Percentiles rank a stretch among this genome's conserved stretches.
These are phyloP conservation scores for Coptodon bakossiorum DNA, from an alignment of 2,113 vertebrate species.

Conservation along the genomic window DNA sequence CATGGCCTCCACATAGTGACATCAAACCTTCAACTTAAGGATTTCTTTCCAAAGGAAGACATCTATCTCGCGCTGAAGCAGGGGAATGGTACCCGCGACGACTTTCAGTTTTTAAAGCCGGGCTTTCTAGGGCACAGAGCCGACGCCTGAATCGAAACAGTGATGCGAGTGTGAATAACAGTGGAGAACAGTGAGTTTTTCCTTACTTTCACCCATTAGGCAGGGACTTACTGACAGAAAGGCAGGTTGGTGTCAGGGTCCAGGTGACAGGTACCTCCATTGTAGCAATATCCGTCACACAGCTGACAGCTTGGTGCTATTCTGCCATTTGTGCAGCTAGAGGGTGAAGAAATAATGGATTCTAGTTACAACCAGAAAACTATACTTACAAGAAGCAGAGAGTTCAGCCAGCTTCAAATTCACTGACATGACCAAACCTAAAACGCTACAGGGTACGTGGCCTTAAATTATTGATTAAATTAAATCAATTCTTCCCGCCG, in stretches of 20 bases:
- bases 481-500: not conserved
- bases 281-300: slow-evolving; percentile 98
- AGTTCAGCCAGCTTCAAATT: not conserved
- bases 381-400: not conserved
- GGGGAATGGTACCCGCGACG: not conserved
- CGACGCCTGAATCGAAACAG: slow-evolving; percentile 27
- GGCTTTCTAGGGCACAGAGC: slow-evolving; percentile 18
- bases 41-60: slow-evolving; percentile 35
- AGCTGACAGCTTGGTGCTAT: slow-evolving; percentile 93
- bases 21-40: slow-evolving; percentile 46
- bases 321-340: slow-evolving; percentile 94
- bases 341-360: slow-evolving; percentile 52
- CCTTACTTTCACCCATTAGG: slow-evolving; percentile 49
- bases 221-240: slow-evolving; percentile 93
- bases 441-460: not conserved
- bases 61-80: not conserved
- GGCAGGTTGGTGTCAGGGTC: slow-evolving; percentile 93
- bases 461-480: not conserved
- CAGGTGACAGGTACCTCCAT: slow-evolving; percentile 93
- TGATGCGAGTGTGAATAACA: slow-evolving; percentile 30
- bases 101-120: slow-evolving; percentile 18
- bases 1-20: slow-evolving; percentile 17
- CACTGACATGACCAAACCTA: not conserved
- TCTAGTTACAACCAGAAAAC: slow-evolving; percentile 6
- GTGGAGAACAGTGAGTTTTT: slow-evolving; percentile 21